Conservation (phyloP, 2,888 invertebrate genomes). For the Sminthurides aquaticus region DNA sequence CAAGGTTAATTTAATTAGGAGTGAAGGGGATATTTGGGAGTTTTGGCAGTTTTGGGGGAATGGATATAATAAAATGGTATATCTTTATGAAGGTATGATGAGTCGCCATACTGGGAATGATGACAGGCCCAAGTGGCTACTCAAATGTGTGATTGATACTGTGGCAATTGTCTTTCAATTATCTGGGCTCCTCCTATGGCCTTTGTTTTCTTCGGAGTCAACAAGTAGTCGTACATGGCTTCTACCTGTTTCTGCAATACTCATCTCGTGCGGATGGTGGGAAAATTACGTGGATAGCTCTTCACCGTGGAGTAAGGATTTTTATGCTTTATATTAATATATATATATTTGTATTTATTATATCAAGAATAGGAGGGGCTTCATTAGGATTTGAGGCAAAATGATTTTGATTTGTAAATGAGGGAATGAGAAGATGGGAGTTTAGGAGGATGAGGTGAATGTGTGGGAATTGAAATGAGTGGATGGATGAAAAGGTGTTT, state of each 20-base stretch:
- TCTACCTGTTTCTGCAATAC: conserved; percentile 73
- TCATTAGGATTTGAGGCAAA: no score
- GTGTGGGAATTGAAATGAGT: neutral
- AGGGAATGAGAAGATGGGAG: neutral
- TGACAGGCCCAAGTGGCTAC: conserved; percentile 38
- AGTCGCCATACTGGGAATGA: conserved; percentile 77
- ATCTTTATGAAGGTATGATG: conserved; percentile 55
- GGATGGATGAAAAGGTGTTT: neutral
- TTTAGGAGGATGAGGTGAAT: neutral
- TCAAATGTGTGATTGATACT: conserved; percentile 55
- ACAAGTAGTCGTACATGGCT: conserved; percentile 60
- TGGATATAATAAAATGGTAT: no score
- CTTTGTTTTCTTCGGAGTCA: conserved; percentile 59
- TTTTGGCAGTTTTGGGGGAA: neutral
- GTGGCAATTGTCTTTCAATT: conserved; percentile 80
- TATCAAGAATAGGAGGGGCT: no score
- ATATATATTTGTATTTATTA: no score
- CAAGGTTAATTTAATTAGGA: no score
- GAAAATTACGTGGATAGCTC: conserved; percentile 88
- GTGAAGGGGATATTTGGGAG: neutral
- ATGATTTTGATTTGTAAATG: no score
- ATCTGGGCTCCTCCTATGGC: conserved; percentile 86
- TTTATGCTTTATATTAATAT: no score
- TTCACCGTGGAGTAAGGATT: conserved; percentile 64
- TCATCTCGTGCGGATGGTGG: conserved; percentile 95